Conservation (phyloP, 1,140 invertebrate species). For the Drepana arcuata region DNA sequence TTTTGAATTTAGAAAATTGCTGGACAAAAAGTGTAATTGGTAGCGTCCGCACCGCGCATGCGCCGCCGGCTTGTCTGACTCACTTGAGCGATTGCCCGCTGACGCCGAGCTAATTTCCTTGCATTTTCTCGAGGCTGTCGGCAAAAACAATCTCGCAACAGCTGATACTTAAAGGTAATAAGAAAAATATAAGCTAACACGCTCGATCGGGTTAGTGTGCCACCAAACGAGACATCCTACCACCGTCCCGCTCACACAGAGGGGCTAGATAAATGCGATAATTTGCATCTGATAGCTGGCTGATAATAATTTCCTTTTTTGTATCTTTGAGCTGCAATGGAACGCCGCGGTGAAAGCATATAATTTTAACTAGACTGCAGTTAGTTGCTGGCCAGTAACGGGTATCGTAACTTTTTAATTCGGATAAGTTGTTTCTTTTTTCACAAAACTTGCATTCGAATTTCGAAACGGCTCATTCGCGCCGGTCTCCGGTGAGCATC, state of each 20-base stretch:
- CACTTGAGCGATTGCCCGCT: conserved; percentile 12
- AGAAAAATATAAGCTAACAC: conserved; percentile 44
- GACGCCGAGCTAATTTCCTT: conserved; percentile 37
- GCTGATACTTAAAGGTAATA: conserved; percentile 44
- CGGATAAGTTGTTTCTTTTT: background rate
- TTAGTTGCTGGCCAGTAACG: background rate
- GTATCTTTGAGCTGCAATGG: conserved; percentile 30
- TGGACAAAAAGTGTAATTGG: conserved; percentile 38
- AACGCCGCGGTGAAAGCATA: conserved; percentile 38
- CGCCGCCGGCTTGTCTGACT: conserved; percentile 33
- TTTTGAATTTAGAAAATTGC: conserved; percentile 38
- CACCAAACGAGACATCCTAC: conserved; percentile 30
- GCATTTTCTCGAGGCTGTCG: conserved; percentile 32
- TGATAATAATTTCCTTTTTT: conserved; percentile 60
- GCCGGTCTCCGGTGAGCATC: conserved; percentile 1
- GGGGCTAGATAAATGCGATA: conserved; percentile 53
- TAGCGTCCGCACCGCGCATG: conserved; percentile 30
- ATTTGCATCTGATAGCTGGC: conserved; percentile 58
- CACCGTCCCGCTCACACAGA: conserved; percentile 31
- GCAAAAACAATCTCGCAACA: conserved; percentile 33
- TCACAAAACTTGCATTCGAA: conserved; percentile 1
- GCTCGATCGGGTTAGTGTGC: conserved; percentile 53
- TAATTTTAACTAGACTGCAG: conserved; percentile 3
- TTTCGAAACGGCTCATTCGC: conserved; percentile 9
- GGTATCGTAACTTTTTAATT: no score